phyloP scores from a whole-genome alignment of 1,140 invertebrate species.

The Venustaconcha ellipsiformis region DNA sequence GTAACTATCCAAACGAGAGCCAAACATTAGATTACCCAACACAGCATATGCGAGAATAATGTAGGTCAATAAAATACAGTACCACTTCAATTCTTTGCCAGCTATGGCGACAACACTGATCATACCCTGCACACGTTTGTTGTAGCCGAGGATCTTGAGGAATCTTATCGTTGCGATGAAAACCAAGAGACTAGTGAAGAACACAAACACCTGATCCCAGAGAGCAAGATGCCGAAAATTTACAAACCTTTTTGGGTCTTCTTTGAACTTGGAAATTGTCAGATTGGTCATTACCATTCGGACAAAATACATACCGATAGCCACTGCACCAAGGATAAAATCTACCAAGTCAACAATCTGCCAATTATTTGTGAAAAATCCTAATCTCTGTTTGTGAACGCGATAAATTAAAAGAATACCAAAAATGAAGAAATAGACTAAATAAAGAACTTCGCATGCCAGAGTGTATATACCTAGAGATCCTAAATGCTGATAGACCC shows the following conservation, averaged over 20 bases:
- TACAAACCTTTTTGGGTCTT: conserved; percentile 43
- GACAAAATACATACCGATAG: conserved; percentile 62
- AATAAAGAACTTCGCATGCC: conserved; percentile 50
- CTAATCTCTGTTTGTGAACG: conserved; percentile 43
- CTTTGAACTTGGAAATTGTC: conserved; percentile 33
- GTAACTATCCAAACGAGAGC: conserved; percentile 41
- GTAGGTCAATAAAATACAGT: conserved; percentile 41
- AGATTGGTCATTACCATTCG: conserved; percentile 36
- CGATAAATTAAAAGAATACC: conserved; percentile 33
- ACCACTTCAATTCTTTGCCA: conserved; percentile 42
- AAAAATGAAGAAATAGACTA: conserved; percentile 44
- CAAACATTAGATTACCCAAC: conserved; percentile 46
- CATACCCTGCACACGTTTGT: conserved; percentile 47
- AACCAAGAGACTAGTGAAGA: conserved; percentile 30
- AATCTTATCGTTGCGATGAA: conserved; percentile 48
- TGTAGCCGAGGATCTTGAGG: conserved; percentile 53
- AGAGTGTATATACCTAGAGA: conserved; percentile 48
- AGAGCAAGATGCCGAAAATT: conserved; percentile 49
- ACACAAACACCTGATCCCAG: conserved; percentile 38
- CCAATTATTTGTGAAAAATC: conserved; percentile 67
- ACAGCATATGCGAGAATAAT: conserved; percentile 38
- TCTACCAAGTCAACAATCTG: conserved; percentile 65
- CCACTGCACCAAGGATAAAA: conserved; percentile 56
- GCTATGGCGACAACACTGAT: conserved; percentile 40
- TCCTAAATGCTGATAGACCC: conserved; percentile 55